Percentiles rank a stretch among this genome's conserved stretches.
These are phyloP conservation scores for Salminus brasiliensis DNA, from an alignment of 2,113 vertebrate species.

Conservation along the genomic window DNA sequence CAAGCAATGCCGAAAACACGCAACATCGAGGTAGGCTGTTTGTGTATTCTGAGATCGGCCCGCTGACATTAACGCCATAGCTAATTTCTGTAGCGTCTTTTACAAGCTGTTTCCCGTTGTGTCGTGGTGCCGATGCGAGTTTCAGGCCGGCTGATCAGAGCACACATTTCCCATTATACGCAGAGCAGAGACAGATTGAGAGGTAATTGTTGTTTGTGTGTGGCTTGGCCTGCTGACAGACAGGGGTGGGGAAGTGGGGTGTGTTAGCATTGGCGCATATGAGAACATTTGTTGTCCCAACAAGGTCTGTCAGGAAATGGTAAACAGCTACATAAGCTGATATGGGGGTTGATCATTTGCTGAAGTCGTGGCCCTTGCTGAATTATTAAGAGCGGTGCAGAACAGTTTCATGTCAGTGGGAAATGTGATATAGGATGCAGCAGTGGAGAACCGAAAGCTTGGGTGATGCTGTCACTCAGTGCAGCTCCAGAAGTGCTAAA, in stretches of 20 bases:
- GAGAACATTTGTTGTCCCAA: background rate
- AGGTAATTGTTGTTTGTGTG: slow-evolving; percentile 15
- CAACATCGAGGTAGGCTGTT: too few relatives aligned
- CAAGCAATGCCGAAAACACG: too few relatives aligned
- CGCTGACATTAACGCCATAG: background rate
- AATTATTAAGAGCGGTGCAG: background rate
- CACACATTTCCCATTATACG: slow-evolving; percentile 23
- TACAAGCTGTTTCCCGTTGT: slow-evolving; percentile 6
- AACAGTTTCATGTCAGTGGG: background rate
- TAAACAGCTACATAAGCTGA: slow-evolving; percentile 3
- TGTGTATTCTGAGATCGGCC: background rate
- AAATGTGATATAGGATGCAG: background rate
- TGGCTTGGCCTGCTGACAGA: background rate
- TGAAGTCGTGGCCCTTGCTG: slow-evolving; percentile 1
- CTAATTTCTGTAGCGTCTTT: too few relatives aligned
- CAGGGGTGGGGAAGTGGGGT: background rate
- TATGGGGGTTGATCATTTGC: background rate
- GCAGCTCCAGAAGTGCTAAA: background rate
- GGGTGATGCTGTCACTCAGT: background rate
- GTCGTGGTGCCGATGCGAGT: background rate
- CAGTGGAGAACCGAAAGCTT: background rate
- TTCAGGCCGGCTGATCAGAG: slow-evolving; percentile 29
- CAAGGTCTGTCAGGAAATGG: slow-evolving; percentile 11
- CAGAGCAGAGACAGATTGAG: slow-evolving; percentile 30
- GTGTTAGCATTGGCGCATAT: slow-evolving; percentile 10